A percentile compares a stretch with the other conserved stretches of the same genome.
Conservation (phyloP, 2,888 invertebrate genomes). For the Standfussiana lucernea region DNA sequence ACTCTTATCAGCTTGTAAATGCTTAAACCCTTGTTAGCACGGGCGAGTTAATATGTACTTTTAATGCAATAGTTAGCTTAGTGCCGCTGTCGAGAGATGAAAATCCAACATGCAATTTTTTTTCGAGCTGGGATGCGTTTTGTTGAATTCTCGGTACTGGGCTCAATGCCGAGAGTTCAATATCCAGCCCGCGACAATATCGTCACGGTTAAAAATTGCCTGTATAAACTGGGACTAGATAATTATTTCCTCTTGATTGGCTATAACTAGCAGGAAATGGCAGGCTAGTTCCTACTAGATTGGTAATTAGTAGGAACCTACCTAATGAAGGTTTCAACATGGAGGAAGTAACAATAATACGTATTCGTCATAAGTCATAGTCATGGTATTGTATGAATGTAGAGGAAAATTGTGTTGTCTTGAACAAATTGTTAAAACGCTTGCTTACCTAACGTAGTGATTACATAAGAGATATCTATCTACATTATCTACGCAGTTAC, state of each 20-base stretch:
- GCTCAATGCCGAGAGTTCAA: not conserved
- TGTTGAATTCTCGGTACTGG: not conserved
- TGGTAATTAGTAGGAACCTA: not conserved
- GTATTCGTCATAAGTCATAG: not conserved
- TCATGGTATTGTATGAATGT: not conserved
- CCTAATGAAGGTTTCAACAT: not conserved
- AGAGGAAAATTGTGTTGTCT: conserved; percentile 3
- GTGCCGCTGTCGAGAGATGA: not conserved
- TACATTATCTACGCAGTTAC: not conserved
- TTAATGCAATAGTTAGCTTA: not conserved
- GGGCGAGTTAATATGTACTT: not conserved
- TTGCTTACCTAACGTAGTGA: not conserved
- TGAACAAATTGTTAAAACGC: not conserved
- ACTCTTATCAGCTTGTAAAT: not conserved
- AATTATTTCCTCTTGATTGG: not conserved
- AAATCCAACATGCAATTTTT: not conserved
- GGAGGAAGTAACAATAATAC: no score
- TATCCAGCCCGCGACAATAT: not conserved
- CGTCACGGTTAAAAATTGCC: not conserved
- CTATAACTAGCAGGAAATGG: no score
- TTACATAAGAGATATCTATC: conserved; percentile 20
- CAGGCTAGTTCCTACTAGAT: no score
- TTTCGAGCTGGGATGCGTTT: not conserved
- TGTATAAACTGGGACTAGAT: not conserved
- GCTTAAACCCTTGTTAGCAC: not conserved